Percentiles rank a stretch among this genome's conserved stretches.
phyloP scores from a whole-genome alignment of 2,797 vertebrate species.

The Smutsia temminckii region DNA sequence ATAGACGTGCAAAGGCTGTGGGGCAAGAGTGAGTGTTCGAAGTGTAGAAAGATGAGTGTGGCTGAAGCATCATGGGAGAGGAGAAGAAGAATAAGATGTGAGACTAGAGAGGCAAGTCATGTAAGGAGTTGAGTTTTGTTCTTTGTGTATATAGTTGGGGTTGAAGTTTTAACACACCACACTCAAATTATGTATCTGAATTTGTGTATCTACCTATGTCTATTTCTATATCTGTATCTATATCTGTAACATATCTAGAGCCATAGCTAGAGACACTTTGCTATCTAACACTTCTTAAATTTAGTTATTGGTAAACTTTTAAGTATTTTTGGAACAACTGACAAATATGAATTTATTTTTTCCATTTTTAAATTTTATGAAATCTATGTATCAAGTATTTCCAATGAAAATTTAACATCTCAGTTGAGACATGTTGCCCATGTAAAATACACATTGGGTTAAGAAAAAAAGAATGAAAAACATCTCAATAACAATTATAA shows the following conservation, averaged over 20 bases:
- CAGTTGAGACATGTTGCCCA: not conserved
- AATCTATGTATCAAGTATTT: not conserved
- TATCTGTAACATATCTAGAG: not conserved
- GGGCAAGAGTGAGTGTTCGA: not conserved
- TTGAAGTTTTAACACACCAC: not conserved
- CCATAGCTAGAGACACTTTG: not conserved
- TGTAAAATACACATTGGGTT: not conserved
- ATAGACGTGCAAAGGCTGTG: not conserved
- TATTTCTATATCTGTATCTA: not conserved
- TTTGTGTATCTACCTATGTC: not conserved
- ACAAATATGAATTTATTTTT: not conserved
- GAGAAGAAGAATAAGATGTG: not conserved
- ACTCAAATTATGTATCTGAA: not conserved
- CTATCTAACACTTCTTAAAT: not conserved
- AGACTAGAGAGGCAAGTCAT: no score
- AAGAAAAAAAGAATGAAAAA: not conserved
- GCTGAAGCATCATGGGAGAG: not conserved
- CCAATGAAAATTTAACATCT: not conserved
- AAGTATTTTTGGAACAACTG: not conserved
- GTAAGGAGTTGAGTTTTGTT: not conserved
- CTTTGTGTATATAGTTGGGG: not conserved
- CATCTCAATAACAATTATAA: not conserved
- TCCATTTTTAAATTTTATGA: not conserved
- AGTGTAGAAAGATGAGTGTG: not conserved
- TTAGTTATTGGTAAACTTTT: not conserved